Percentiles rank a stretch among this genome's conserved stretches.
Conservation (phyloP, 2,888 invertebrate species). For the Lepidochrysops patricia region DNA sequence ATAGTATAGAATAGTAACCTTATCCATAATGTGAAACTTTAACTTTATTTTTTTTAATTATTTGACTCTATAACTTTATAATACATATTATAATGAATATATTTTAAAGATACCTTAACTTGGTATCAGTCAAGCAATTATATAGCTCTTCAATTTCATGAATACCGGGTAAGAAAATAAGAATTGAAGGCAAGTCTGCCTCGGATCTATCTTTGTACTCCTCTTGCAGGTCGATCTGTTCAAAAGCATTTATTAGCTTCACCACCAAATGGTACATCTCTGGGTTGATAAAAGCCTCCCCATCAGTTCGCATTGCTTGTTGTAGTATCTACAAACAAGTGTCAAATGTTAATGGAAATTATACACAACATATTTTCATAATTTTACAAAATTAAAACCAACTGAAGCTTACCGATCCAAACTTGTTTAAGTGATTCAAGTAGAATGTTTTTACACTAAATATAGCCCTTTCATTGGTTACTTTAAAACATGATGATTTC, state of each 20-base stretch:
- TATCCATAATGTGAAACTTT: too few relatives aligned
- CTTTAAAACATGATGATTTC: slow-evolving; percentile 56
- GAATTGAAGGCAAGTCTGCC: slow-evolving; percentile 76
- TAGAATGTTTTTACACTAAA: slow-evolving; percentile 78
- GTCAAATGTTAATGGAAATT: not conserved
- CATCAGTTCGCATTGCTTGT: slow-evolving; percentile 43
- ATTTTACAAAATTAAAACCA: not conserved
- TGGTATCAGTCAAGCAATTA: slow-evolving; percentile 42
- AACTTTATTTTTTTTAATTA: too few relatives aligned
- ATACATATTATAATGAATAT: not conserved
- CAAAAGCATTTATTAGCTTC: slow-evolving; percentile 78
- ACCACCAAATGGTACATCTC: slow-evolving; percentile 77
- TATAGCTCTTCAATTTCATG: slow-evolving; percentile 86
- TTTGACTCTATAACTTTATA: too few relatives aligned
- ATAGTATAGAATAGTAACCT: too few relatives aligned
- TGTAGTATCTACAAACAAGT: slow-evolving; percentile 25
- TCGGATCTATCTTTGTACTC: slow-evolving; percentile 38
- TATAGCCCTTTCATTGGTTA: slow-evolving; percentile 56
- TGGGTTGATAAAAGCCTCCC: slow-evolving; percentile 72
- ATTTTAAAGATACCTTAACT: slow-evolving; percentile 37
- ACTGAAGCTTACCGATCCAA: slow-evolving; percentile 54
- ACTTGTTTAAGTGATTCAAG: slow-evolving; percentile 67
- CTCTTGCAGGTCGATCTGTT: slow-evolving; percentile 74
- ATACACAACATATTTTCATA: slow-evolving; percentile 1
- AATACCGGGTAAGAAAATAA: slow-evolving; percentile 93